Base-by-base conservation (phyloP, 2,113 vertebrate species). In the Callionymus lyra region DNA sequence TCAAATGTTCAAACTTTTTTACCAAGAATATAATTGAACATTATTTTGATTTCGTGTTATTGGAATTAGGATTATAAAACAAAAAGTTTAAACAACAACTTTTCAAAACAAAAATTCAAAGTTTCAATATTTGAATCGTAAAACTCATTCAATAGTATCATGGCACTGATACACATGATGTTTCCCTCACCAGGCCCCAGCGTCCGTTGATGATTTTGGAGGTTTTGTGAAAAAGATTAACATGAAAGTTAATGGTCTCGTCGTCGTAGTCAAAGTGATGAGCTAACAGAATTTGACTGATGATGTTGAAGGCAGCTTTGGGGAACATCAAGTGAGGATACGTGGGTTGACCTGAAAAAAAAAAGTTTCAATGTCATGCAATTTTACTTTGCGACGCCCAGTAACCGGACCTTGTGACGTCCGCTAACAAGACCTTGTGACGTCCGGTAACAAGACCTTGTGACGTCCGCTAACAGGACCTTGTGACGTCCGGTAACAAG, bases 261-360 rank as follows among this genome's bases (percentile, higher is more conserved):
- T 89, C 81, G 1, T 63, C 45, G 9, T 87, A 85, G 8, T 80
- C 55, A 2, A 73, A 89, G 12, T 81, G 79, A 12, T 37, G 37
- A 6, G 83, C 84, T 17, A 87, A 85, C 37, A 86, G 43, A 6
- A 88, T 59, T 51, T 81, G 77, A 56, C 81, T 85, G 56, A 89
- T 88, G 44, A 88, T 71, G 52, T 87, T 88, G 55, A 86, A 82
- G 5, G 71, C 41, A 0, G 72, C 46, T 5, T 68, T 75, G 10
- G 84, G 82, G 52, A 89, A 83, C 47, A 80, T 12, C 1, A 44
- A 3, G 6, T 57, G 55, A 36, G 81, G 82, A 56, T 49, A 60
- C 10, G 76, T 6, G 5, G 43, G 31, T 32, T 18, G 50, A 1
- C 72, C 81, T 84, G 66, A 27, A 8, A 27, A 8, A 4, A 27